Conservation (phyloP, 2,797 vertebrate species). For the Graptemys geographica region DNA sequence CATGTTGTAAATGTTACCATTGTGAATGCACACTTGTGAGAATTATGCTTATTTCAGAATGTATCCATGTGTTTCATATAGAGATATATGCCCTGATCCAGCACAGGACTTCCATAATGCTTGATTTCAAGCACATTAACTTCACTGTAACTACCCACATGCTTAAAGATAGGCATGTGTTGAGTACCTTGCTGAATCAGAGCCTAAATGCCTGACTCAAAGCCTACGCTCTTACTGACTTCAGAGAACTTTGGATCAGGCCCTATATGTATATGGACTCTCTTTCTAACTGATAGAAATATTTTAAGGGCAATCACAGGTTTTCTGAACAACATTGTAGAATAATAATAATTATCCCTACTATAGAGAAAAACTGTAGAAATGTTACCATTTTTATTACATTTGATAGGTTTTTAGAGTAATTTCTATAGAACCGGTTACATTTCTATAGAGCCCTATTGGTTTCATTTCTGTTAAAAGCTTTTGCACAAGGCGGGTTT, state of each 20-base stretch:
- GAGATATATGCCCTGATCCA: constrained; percentile 35
- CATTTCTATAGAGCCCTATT: constrained; percentile 53
- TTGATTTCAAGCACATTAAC: constrained; percentile 36
- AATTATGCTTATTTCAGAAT: constrained; percentile 21
- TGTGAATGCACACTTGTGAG: constrained; percentile 38
- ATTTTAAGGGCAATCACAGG: background rate
- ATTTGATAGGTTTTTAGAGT: constrained; percentile 17
- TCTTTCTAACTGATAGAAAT: constrained; percentile 20
- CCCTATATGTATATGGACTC: background rate
- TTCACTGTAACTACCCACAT: constrained; percentile 19
- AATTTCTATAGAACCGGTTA: constrained; percentile 49
- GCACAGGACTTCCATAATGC: constrained; percentile 54
- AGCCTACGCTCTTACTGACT: constrained; percentile 42
- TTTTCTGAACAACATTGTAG: background rate
- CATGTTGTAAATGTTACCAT: background rate
- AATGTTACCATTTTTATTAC: constrained; percentile 35
- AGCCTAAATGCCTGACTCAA: constrained; percentile 48
- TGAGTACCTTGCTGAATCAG: constrained; percentile 51
- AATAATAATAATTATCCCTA: constrained; percentile 36
- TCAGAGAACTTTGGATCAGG: constrained; percentile 33
- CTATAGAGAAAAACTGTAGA: constrained; percentile 22
- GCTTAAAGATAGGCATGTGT: constrained; percentile 60
- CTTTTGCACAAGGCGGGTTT: constrained; percentile 33
- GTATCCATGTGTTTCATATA: background rate
- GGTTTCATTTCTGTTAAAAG: constrained; percentile 59